A percentile compares a stretch with the other conserved stretches of the same genome.
Evolutionary conservation across 2,113 vertebrate genomes (phyloP).

Genomic region (Corvus hawaiiensis): DNA sequence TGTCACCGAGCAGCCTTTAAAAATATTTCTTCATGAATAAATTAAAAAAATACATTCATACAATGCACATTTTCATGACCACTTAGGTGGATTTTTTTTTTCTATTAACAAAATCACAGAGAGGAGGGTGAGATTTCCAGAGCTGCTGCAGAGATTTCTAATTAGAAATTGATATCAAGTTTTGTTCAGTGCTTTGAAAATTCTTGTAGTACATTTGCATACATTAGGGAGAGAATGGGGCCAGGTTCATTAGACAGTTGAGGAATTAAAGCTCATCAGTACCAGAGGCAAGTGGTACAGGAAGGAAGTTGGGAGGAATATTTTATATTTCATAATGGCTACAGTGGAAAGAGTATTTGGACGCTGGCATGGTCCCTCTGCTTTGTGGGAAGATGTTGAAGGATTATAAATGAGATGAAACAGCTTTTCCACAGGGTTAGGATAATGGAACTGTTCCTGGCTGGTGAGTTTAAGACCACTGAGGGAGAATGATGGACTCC

Average conservation of each 20-base stretch:
- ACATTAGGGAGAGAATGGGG: not conserved
- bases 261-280: not conserved
- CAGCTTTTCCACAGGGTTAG: not conserved
- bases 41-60: not conserved
- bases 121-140: not conserved
- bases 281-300: not conserved
- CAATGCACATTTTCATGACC: not conserved
- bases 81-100: not conserved
- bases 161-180: not conserved
- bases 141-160: not conserved
- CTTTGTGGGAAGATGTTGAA: not conserved
- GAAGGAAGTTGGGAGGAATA: not conserved
- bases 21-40: constrained; percentile 29
- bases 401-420: not conserved
- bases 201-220: not conserved
- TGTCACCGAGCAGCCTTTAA: not conserved
- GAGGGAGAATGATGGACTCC: not conserved
- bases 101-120: not conserved
- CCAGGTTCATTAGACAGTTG: not conserved
- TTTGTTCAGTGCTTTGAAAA: not conserved
- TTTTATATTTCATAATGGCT: not conserved
- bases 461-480: not conserved
- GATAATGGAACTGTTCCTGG: not conserved
- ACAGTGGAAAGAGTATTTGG: not conserved
- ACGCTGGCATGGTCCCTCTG: not conserved